These are phyloP conservation scores for Nyctalus aviator DNA, from an alignment of 2,797 vertebrate genomes.

Conservation along the genomic window DNA sequence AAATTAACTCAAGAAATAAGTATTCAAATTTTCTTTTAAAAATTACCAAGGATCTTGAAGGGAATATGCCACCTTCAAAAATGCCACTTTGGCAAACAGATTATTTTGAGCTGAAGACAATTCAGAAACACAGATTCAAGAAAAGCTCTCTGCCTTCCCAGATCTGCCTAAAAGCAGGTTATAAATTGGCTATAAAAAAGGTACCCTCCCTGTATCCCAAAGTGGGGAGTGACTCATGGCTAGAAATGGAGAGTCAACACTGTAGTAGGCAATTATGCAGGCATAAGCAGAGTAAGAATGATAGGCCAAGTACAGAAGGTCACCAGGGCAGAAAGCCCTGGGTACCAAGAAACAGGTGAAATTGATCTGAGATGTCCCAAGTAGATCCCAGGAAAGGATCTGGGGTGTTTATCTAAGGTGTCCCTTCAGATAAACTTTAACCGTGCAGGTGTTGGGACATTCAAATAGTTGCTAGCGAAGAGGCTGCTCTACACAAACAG, in stretches of 20 bases:
- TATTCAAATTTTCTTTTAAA: background rate
- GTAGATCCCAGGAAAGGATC: no score
- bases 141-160: background rate
- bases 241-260: background rate
- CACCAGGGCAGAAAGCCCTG: background rate
- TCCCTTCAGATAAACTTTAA: no score
- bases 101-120: conserved; percentile 25
- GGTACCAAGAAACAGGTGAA: background rate
- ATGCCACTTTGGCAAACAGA: background rate
- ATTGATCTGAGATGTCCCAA: background rate
- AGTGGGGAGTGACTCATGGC: background rate
- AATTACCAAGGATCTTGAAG: conserved; percentile 27
- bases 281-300: background rate
- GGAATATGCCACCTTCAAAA: background rate
- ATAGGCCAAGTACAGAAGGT: background rate
- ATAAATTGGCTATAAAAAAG: background rate
- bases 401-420: no score
- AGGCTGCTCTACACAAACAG: no score
- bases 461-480: no score
- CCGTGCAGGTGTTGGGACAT: no score
- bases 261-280: background rate
- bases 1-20: conserved; percentile 31
- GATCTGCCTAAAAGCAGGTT: background rate
- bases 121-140: background rate
- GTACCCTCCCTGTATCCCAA: background rate